A percentile compares a stretch with the other conserved stretches of the same genome.
phyloP scores from a whole-genome alignment of 2,113 vertebrate species.

The Oceanodroma tethys region DNA sequence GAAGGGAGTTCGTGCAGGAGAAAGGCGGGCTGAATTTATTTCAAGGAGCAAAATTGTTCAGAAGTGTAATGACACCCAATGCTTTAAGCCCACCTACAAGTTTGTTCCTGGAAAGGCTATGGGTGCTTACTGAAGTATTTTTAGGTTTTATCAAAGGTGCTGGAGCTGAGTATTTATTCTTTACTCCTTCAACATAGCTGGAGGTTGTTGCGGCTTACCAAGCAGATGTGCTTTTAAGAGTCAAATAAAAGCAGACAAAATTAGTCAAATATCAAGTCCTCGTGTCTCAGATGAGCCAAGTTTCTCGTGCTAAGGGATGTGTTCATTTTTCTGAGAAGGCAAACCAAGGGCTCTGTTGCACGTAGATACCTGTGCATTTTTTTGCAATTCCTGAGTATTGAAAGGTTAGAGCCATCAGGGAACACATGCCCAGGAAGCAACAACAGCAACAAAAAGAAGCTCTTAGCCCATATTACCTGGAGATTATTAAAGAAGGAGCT shows the following conservation, averaged over 20 bases:
- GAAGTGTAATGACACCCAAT: not conserved
- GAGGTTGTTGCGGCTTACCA: not conserved
- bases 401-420: not conserved
- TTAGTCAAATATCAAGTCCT: not conserved
- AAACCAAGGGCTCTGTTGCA: not conserved
- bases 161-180: not conserved
- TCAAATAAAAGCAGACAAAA: not conserved
- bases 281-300: rapidly evolving
- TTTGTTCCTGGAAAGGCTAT: not conserved
- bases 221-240: not conserved
- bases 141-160: not conserved
- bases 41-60: not conserved
- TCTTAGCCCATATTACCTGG: not conserved
- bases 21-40: not conserved
- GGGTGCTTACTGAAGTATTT: not conserved
- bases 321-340: not conserved
- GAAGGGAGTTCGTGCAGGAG: not conserved
- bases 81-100: not conserved
- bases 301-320: not conserved
- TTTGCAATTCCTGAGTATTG: not conserved
- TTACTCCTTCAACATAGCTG: not conserved
- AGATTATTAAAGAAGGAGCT: not conserved
- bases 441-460: not conserved
- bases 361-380: not conserved
- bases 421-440: not conserved